Conservation (phyloP, 2,888 invertebrate genomes). For the Cryptus viduatorius region DNA sequence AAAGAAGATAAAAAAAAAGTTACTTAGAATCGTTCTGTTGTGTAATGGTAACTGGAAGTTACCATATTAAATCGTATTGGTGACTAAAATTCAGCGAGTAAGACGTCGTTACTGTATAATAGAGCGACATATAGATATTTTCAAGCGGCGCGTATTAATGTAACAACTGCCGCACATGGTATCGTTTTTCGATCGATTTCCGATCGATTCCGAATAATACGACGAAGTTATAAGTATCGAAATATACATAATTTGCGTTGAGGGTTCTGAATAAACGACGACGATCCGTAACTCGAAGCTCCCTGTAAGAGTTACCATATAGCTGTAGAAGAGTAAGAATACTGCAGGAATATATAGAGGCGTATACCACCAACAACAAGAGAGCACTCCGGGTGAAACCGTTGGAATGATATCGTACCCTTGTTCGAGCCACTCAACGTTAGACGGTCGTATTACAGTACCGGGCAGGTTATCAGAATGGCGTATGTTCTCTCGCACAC, state of each 20-base stretch:
- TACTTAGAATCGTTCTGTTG: too few species aligned
- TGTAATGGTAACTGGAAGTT: too few species aligned
- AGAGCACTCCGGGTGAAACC: conserved; percentile 43
- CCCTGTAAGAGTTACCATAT: background rate
- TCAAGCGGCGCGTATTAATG: too few species aligned
- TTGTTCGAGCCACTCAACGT: conserved; percentile 59
- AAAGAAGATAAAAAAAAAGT: too few species aligned
- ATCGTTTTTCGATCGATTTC: too few species aligned
- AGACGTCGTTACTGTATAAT: too few species aligned
- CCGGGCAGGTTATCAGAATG: conserved; percentile 70
- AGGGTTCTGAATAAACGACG: background rate
- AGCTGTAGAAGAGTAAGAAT: background rate
- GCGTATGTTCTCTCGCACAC: conserved; percentile 50
- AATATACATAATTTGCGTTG: conserved; percentile 1
- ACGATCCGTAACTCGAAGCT: background rate
- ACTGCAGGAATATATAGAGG: background rate
- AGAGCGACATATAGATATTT: too few species aligned
- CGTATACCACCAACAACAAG: conserved; percentile 3
- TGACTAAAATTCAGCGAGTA: too few species aligned
- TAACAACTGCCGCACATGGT: too few species aligned
- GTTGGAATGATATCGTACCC: conserved; percentile 56
- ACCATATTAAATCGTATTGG: too few species aligned
- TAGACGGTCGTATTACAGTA: conserved; percentile 64
- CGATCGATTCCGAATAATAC: too few species aligned
- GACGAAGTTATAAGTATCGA: too few species aligned